Percentiles rank a stretch among this genome's conserved stretches.
Conservation (phyloP, 2,113 vertebrate species). For the Eulemur macaco region DNA sequence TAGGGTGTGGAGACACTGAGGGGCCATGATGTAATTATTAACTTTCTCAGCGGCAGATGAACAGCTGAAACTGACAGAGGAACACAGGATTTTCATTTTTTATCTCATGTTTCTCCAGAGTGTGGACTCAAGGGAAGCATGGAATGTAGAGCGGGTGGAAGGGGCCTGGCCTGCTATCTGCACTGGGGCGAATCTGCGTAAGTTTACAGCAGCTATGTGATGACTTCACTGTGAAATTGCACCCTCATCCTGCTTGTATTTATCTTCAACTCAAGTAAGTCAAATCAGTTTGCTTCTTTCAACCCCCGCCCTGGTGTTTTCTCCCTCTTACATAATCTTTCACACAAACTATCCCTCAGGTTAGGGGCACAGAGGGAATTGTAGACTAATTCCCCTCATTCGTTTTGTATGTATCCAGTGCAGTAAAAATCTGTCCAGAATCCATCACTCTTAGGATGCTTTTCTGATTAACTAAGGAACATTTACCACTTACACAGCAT, state of each 20-base stretch:
- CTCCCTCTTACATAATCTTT: neutral
- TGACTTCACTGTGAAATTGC: neutral
- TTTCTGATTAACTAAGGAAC: neutral
- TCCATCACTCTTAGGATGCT: neutral
- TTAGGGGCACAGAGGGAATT: neutral
- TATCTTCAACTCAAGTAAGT: neutral
- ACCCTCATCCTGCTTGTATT: neutral
- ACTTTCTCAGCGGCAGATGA: neutral
- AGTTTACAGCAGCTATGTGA: neutral
- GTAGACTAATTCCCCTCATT: no score
- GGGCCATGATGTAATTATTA: fast-evolving
- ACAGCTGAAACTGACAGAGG: neutral
- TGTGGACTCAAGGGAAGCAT: neutral
- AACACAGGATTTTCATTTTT: no score
- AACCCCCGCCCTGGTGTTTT: neutral
- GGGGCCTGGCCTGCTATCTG: neutral
- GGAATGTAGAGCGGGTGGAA: neutral
- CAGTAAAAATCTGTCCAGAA: neutral
- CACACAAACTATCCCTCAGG: neutral
- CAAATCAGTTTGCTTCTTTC: neutral
- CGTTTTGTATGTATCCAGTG: neutral
- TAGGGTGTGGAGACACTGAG: neutral
- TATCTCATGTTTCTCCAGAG: neutral
- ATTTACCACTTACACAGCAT: neutral
- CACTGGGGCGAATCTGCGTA: neutral